These are phyloP conservation scores for Hedychridium roseum DNA, from an alignment of 2,888 invertebrate species.

Conservation along the genomic window DNA sequence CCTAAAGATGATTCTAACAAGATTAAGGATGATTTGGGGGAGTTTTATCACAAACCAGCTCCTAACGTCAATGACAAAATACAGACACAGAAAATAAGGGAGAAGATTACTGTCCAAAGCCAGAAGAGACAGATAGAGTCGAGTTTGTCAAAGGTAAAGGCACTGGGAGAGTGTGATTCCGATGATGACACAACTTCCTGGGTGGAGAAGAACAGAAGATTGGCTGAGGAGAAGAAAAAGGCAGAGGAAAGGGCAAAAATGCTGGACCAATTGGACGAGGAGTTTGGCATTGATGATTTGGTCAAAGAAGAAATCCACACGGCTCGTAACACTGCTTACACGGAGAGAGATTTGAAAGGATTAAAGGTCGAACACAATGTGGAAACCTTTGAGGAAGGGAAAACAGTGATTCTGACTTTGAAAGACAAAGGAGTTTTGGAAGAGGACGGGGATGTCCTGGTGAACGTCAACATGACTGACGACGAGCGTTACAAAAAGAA, in stretches of 20 bases:
- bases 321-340: slow-evolving; percentile 72
- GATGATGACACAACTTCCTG: slow-evolving; percentile 80
- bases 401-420: slow-evolving; percentile 87
- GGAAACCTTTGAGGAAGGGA: slow-evolving; percentile 77
- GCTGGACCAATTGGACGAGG: slow-evolving; percentile 93
- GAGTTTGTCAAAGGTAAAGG: slow-evolving; percentile 69
- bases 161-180: slow-evolving; percentile 77
- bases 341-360: slow-evolving; percentile 78
- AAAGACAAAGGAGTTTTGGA: slow-evolving; percentile 92
- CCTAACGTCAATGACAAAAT: slow-evolving; percentile 77
- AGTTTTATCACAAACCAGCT: slow-evolving; percentile 89
- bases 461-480: slow-evolving; percentile 90
- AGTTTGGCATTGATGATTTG: slow-evolving; percentile 88
- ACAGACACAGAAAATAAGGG: slow-evolving; percentile 81
- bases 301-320: slow-evolving; percentile 79
- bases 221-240: slow-evolving; percentile 80
- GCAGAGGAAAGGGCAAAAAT: slow-evolving; percentile 90
- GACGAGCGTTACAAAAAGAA: slow-evolving; percentile 81
- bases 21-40: slow-evolving; percentile 72
- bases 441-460: slow-evolving; percentile 84
- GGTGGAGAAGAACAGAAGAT: slow-evolving; percentile 82
- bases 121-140: slow-evolving; percentile 82
- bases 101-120: slow-evolving; percentile 78
- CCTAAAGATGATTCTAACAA: slow-evolving; percentile 50
- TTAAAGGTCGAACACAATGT: slow-evolving; percentile 87